Evolutionary conservation across 1,140 invertebrate genomes (phyloP), one percentile per base, ranked within the genome.

Genomic region (Panagrolaimus sp.): DNA sequence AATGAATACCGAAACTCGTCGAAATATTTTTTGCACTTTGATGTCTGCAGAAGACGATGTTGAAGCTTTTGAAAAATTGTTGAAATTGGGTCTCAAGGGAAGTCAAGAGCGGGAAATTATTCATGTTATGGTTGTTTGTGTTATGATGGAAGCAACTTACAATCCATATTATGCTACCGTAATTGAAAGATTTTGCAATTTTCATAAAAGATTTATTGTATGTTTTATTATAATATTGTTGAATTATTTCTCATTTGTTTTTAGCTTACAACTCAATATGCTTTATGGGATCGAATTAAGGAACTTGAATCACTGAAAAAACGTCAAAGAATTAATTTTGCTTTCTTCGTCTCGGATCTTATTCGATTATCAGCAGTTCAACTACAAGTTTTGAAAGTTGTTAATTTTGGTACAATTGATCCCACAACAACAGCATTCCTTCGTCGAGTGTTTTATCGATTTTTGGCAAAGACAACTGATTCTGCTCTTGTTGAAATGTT

Each of bases 251-350:
- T n/a, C n/a, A n/a, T n/a, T n/a, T n/a, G 68, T 44, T 83, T 89
- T 77, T 84, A 93, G 90, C 87, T 94, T 68, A 89, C 90, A 0
- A 88, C 93, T 62, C 92, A 96, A 83, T 96, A 89, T 83, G 88
- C 89, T 17, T 84, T 92, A 8, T 97, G 94, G 94, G 94, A 97
- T 84, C 90, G 91, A 82, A 88, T 96, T 17, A 93, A 94, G 82
- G 89, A 90, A 52, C 82, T 96, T 17, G 85, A 88, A 12, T 85
- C 85, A 28, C 86, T 90, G 26, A 87, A 87, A 0, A 85, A 87
- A 52, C 84, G 85, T 14, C 88, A 90, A 79, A 83, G 90, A 43
- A 85, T 86, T 0, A 93, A 94, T 84, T 84, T 96, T 65, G 90
- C 90, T 1, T 87, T 89, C 79, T 88, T 95, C 48, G 83, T 94